These are phyloP conservation scores for Beris chalybata DNA, from an alignment of 2,888 invertebrate species.

Conservation along the genomic window DNA sequence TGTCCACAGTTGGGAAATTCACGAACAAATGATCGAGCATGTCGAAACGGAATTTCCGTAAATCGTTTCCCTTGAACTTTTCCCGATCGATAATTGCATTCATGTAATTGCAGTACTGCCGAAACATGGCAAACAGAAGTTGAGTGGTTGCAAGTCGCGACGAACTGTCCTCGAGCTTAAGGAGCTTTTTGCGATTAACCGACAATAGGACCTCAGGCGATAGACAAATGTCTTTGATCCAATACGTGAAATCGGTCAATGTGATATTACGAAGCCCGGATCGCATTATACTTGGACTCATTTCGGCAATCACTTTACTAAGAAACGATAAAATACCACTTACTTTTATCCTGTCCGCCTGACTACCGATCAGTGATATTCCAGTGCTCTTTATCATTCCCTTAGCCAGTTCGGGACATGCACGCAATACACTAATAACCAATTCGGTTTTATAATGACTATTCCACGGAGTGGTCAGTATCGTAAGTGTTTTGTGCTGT, in stretches of 20 bases:
- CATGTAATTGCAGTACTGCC: constrained; percentile 54
- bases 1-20: constrained; percentile 52
- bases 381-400: neutral
- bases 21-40: constrained; percentile 53
- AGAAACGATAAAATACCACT: constrained; percentile 43
- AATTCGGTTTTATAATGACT: constrained; percentile 66
- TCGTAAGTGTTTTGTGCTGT: constrained; percentile 61
- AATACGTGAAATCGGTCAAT: constrained; percentile 49
- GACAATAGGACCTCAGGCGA: constrained; percentile 49
- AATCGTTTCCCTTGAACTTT: constrained; percentile 46
- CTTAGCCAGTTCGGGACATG: constrained; percentile 73
- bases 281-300: constrained; percentile 38
- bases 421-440: constrained; percentile 64
- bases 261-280: constrained; percentile 47
- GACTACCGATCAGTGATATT: neutral
- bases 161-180: constrained; percentile 44
- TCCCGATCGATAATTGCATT: constrained; percentile 47
- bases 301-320: constrained; percentile 45
- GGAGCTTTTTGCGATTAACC: constrained; percentile 42
- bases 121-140: constrained; percentile 55
- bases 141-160: constrained; percentile 53
- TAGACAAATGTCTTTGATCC: constrained; percentile 52
- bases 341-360: neutral
- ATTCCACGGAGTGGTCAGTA: constrained; percentile 70
- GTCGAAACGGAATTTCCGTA: constrained; percentile 54